Conservation (phyloP, 2,888 invertebrate genomes). For the Heliconius hortense region DNA sequence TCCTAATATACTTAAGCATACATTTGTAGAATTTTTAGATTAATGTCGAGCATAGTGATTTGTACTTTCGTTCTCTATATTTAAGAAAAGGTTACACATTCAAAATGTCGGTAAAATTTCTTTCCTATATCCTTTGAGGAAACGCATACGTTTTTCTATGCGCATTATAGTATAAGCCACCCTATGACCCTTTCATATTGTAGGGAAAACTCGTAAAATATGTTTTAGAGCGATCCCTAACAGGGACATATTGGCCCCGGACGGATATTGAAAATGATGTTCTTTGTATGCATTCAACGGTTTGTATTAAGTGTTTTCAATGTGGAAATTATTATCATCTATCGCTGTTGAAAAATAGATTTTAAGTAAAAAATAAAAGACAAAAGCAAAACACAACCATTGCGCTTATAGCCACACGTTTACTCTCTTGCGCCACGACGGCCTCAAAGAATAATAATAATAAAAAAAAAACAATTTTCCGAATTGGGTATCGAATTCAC, state of each 20-base stretch:
- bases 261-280: conserved; percentile 67
- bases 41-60: not conserved
- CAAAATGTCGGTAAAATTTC: conserved; percentile 6
- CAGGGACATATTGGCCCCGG: conserved; percentile 58
- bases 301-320: conserved; percentile 47
- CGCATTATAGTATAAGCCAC: conserved; percentile 53
- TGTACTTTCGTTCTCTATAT: not conserved
- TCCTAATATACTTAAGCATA: no score
- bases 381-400: not conserved
- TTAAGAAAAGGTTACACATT: not conserved
- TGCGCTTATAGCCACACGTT: no score
- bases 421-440: no score
- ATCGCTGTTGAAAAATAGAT: not conserved
- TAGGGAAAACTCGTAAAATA: conserved; percentile 57
- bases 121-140: conserved; percentile 23
- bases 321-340: not conserved
- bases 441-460: no score
- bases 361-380: not conserved
- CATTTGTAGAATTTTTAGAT: not conserved
- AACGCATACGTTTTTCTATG: conserved; percentile 47
- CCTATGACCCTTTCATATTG: conserved; percentile 53
- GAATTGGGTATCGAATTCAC: no score
- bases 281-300: conserved; percentile 67
- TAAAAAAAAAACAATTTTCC: no score
- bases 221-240: conserved; percentile 59